These are phyloP conservation scores for Eulemur macaco DNA, from an alignment of 2,113 vertebrate species.

Conservation along the genomic window DNA sequence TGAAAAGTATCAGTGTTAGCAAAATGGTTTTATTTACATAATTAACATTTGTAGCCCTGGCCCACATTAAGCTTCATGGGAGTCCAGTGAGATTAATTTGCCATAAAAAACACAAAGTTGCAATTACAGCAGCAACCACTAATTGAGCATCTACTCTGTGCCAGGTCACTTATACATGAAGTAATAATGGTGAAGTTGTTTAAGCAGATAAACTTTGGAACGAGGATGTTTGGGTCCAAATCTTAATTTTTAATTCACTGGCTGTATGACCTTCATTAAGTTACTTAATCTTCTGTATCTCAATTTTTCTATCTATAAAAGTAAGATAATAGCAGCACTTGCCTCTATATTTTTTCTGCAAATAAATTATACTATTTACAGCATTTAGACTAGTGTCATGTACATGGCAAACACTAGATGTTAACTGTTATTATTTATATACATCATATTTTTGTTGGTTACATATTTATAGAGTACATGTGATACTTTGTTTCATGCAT, in stretches of 20 bases:
- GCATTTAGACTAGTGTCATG: not conserved
- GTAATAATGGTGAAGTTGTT: not conserved
- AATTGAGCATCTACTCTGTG: not conserved
- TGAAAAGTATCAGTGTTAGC: not conserved
- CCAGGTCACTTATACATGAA: not conserved
- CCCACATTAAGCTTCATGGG: not conserved
- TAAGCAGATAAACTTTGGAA: not conserved
- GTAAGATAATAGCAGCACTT: not conserved
- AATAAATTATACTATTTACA: not conserved
- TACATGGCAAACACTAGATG: not conserved
- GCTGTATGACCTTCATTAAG: not conserved
- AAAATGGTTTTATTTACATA: slow-evolving; percentile 45
- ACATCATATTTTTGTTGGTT: not conserved
- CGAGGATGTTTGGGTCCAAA: not conserved
- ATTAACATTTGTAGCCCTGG: slow-evolving; percentile 1
- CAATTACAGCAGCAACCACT: not conserved
- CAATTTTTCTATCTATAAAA: not conserved
- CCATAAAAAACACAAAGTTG: slow-evolving; percentile 28
- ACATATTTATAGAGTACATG: not conserved
- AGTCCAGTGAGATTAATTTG: not conserved
- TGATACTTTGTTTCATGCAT: not conserved
- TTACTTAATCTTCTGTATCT: not conserved
- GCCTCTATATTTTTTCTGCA: not conserved
- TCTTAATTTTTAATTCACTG: not conserved
- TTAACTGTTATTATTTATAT: not conserved